phyloP scores from a whole-genome alignment of 1,140 invertebrate species.

The Drosophila oshimai region DNA sequence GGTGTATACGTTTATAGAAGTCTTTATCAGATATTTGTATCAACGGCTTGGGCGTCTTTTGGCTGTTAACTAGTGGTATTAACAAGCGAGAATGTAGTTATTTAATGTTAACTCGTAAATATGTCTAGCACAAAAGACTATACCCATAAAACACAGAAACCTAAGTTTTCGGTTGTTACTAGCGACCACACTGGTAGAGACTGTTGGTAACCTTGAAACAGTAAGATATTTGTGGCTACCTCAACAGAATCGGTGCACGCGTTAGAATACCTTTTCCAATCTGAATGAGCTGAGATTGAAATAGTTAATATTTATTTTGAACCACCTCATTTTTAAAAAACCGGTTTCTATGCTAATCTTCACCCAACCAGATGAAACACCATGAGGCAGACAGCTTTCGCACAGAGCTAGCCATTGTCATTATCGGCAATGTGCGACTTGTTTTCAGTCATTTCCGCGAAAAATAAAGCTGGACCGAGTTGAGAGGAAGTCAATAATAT shows the following conservation, averaged over 20 bases:
- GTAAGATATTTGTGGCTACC: neutral
- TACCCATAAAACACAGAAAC: neutral
- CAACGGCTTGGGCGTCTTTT: no score
- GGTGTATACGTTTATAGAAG: no score
- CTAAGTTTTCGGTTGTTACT: no score
- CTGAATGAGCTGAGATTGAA: neutral
- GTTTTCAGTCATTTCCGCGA: constrained; percentile 44
- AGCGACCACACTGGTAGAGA: no score
- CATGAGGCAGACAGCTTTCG: neutral
- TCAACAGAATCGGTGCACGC: constrained; percentile 10
- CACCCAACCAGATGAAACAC: neutral
- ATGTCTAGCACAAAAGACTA: neutral
- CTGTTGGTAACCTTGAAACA: constrained; percentile 43
- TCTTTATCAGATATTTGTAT: no score
- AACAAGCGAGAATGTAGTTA: no score
- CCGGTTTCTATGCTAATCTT: constrained; percentile 65
- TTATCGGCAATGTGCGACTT: neutral
- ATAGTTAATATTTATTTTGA: constrained; percentile 6
- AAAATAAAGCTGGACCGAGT: neutral
- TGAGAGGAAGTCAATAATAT: constrained; percentile 5
- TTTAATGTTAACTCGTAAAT: no score
- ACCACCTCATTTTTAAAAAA: constrained; percentile 20
- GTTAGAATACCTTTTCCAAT: constrained; percentile 15
- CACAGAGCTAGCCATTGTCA: constrained; percentile 49
- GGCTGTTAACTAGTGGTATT: no score